phyloP scores from a whole-genome alignment of 1,140 invertebrate species.

The Hirudo medicinalis region DNA sequence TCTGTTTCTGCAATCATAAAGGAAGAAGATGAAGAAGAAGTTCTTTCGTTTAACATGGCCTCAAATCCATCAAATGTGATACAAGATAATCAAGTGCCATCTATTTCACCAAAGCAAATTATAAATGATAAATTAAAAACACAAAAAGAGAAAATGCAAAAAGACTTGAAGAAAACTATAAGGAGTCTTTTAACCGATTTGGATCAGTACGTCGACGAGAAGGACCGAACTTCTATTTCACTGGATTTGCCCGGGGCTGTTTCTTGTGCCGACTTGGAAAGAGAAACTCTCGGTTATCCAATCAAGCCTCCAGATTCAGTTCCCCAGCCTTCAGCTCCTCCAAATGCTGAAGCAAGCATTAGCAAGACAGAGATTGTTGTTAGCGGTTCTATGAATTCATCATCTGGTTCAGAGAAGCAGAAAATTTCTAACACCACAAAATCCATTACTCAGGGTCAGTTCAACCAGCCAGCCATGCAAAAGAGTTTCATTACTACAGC shows the following conservation, averaged over 20 bases:
- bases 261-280: slow-evolving; percentile 8
- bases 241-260: slow-evolving; percentile 9
- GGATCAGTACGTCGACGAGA: slow-evolving; percentile 20
- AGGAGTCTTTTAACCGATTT: slow-evolving; percentile 17
- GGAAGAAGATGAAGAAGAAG: slow-evolving; percentile 15
- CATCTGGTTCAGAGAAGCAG: too few relatives aligned
- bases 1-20: slow-evolving; percentile 2
- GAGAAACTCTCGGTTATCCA: neutral
- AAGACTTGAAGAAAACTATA: slow-evolving; percentile 19
- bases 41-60: too few relatives aligned
- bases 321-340: too few relatives aligned
- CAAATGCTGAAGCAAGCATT: too few relatives aligned
- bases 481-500: too few relatives aligned
- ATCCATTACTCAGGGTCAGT: too few relatives aligned
- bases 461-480: too few relatives aligned
- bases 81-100: neutral
- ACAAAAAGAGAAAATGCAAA: slow-evolving; percentile 14
- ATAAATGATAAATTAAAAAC: slow-evolving; percentile 9
- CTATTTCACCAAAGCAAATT: slow-evolving; percentile 6
- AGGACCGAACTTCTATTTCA: neutral
- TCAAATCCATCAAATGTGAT: too few relatives aligned
- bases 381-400: too few relatives aligned
- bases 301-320: too few relatives aligned
- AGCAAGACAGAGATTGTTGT: too few relatives aligned
- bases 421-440: too few relatives aligned